Evolutionary conservation across 2,888 invertebrate genomes (phyloP), one percentile per base, ranked within the genome.

Genomic region (Dysmachus trigonus): DNA sequence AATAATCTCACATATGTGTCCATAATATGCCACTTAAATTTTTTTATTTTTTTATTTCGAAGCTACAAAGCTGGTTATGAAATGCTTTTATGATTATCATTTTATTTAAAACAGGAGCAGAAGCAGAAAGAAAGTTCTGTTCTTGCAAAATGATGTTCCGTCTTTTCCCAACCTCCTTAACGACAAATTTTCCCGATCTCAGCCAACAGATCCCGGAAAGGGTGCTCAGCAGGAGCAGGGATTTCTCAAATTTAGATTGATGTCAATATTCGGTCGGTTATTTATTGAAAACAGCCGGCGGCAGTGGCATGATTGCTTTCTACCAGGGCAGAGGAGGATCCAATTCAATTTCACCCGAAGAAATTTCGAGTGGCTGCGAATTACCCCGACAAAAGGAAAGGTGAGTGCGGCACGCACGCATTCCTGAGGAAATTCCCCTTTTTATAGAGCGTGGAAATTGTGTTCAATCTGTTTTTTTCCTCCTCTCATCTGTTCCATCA

Each of bases 361-460:
- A 76, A 76, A 31, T 22, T 35, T 76, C 33, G 18, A 35, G 35
- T 76, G 33, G 22, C 35, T 31, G 76, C 13, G 38, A 76, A 35
- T 76, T 35, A 76, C 22, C 76, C 62, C 33, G 38, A 76, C 76
- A 76, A 76, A 76, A 76, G 76, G 38, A 41, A 76, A 76, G 35
- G 22, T 31, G 35, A 76, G 18, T 35, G 22, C 7, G 76, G 76
- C 76, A 76, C 76, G 76, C 76, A 76, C 35, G 76, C 33, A 76
- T 76, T 76, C 35, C 38, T 35, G 33, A 62, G 76, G 38, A 76
- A 76, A 38, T 76, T 76, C 38, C 33, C 35, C 76, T 76, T 62
- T 74, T 76, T 38, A 76, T 76, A 76, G 76, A 41, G 76, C 76
- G 76, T 76, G 41, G 76, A 76, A 76, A 76, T 76, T 76, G 76